Percentiles rank a stretch among this genome's conserved stretches.
These are phyloP conservation scores for Aurelia sp. DNA, from an alignment of 30 jellyfish, hydroid and myxozoan species.

Conservation along the genomic window DNA sequence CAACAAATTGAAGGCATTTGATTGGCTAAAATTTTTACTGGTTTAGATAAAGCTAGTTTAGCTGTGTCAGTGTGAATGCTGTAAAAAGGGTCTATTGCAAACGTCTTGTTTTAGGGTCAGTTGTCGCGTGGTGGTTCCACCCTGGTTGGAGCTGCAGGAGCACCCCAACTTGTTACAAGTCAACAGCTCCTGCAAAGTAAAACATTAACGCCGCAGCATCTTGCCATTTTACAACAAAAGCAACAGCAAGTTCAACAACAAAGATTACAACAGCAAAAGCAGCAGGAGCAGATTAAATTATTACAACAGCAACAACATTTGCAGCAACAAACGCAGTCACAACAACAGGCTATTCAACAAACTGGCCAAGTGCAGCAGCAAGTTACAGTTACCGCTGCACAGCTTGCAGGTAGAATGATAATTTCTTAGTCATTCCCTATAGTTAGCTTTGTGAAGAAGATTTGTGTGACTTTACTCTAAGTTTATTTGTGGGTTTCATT, in stretches of 20 bases:
- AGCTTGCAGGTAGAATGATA: constrained; percentile 40
- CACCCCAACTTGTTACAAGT: constrained; percentile 81
- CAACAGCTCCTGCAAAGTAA: constrained; percentile 93
- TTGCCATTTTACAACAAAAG: constrained; percentile 86
- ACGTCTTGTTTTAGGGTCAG: constrained; percentile 45
- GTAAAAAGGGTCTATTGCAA: no score
- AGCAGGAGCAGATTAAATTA: constrained; percentile 68
- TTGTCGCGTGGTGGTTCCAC: constrained; percentile 50
- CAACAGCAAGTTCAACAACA: constrained; percentile 92
- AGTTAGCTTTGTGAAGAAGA: no score
- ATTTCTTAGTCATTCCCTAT: neutral
- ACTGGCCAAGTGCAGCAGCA: constrained; percentile 57
- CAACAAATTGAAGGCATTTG: no score
- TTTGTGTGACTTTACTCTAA: no score
- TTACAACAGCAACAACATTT: constrained; percentile 56
- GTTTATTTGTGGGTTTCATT: no score
- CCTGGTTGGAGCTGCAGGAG: constrained; percentile 62
- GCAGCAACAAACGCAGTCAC: constrained; percentile 65
- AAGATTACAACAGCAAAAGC: constrained; percentile 77
- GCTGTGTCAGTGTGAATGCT: no score
- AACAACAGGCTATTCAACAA: constrained; percentile 71
- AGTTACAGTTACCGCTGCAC: constrained; percentile 69
- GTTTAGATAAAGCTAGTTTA: no score
- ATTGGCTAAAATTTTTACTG: no score
- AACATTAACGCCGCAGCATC: constrained; percentile 93